phyloP scores from a whole-genome alignment of 2,888 invertebrate species.

The Phytoseiulus persimilis region DNA sequence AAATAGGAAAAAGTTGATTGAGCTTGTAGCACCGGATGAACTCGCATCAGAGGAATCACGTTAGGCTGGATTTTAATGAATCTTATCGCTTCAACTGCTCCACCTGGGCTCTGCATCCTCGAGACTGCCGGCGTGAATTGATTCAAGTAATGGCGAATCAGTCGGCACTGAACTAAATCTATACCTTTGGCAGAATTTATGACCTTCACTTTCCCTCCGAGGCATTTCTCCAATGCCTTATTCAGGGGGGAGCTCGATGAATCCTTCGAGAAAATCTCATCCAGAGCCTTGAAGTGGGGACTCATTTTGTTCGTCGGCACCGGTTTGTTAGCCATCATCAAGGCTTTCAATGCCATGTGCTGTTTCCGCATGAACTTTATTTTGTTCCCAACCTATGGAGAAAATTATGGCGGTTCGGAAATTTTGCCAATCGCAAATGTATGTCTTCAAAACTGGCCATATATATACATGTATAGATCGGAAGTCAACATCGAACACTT shows the following conservation, averaged over 20 bases:
- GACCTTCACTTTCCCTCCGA: neutral
- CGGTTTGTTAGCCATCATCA: neutral
- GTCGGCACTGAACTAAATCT: no score
- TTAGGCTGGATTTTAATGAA: neutral
- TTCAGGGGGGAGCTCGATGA: neutral
- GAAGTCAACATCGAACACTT: no score
- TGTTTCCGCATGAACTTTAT: conserved; percentile 16
- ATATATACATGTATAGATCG: no score
- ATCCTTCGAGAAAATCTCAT: neutral
- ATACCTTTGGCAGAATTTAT: neutral
- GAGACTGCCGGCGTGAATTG: no score
- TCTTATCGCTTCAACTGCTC: neutral
- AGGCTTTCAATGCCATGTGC: conserved; percentile 12
- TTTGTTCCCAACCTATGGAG: neutral
- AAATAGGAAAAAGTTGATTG: neutral
- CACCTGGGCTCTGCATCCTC: neutral
- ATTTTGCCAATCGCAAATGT: no score
- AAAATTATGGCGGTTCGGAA: no score
- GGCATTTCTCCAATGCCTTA: neutral
- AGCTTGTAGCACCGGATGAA: neutral
- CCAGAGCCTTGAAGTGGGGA: neutral
- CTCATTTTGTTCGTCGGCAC: neutral
- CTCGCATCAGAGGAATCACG: neutral
- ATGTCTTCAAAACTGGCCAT: no score
- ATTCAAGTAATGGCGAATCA: no score